These are phyloP conservation scores for Lasius fuliginosus DNA, from an alignment of 2,888 invertebrate genomes.

Conservation along the genomic window DNA sequence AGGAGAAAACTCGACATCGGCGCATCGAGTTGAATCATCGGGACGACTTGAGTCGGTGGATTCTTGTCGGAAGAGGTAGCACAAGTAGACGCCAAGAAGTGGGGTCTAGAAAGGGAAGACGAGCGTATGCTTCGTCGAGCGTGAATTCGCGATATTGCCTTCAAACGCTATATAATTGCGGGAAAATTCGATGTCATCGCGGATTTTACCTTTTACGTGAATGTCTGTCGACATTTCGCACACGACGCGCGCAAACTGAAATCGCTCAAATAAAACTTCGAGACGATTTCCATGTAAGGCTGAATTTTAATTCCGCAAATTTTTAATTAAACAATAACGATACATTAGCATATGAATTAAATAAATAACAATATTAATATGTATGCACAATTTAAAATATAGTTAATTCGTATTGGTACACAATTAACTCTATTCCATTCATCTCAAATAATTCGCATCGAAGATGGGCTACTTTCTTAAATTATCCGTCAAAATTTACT, in stretches of 20 bases:
- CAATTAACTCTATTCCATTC: background rate
- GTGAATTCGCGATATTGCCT: conserved; percentile 77
- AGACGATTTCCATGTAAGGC: background rate
- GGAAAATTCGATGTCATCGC: conserved; percentile 45
- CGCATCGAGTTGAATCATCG: conserved; percentile 60
- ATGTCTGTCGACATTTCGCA: conserved; percentile 5
- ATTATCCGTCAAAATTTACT: conserved; percentile 26
- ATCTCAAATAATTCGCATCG: background rate
- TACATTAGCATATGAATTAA: background rate
- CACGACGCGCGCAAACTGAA: background rate
- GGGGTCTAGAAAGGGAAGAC: conserved; percentile 54
- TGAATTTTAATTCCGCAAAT: background rate
- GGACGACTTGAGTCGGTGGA: conserved; percentile 41
- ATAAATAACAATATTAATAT: conserved; percentile 5
- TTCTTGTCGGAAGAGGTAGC: conserved; percentile 45
- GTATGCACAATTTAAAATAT: background rate
- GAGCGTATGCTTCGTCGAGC: conserved; percentile 74
- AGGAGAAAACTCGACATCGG: conserved; percentile 25
- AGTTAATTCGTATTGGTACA: background rate
- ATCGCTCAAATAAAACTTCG: background rate
- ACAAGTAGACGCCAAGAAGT: conserved; percentile 60
- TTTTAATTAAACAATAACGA: too few species aligned
- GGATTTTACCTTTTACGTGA: conserved; percentile 41
- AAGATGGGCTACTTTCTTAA: background rate
- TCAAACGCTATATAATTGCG: conserved; percentile 59